Evolutionary conservation across 2,888 invertebrate genomes (phyloP).

Genomic region (Orchesella flavescens): DNA sequence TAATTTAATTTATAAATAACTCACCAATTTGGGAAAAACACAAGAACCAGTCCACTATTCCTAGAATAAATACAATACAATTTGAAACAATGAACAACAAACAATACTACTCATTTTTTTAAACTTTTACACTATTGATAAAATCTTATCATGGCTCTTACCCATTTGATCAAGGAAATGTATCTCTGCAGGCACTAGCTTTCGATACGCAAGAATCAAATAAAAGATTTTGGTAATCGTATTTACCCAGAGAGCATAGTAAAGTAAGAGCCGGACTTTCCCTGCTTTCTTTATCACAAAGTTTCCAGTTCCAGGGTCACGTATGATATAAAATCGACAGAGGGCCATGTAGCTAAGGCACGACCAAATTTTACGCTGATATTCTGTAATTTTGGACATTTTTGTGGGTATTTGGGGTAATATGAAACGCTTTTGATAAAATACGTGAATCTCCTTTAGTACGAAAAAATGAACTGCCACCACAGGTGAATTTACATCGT

Average conservation of each 20-base stretch:
- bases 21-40: conserved; percentile 57
- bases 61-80: too few species aligned
- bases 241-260: conserved; percentile 51
- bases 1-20: too few species aligned
- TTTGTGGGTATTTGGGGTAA: too few species aligned
- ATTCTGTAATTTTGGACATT: conserved; percentile 44
- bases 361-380: conserved; percentile 55
- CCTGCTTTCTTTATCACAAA: conserved; percentile 45
- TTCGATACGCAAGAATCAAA: conserved; percentile 50
- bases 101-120: too few species aligned
- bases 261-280: conserved; percentile 30
- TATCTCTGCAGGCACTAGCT: conserved; percentile 22
- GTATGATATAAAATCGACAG: conserved; percentile 45
- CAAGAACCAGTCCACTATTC: conserved; percentile 60
- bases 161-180: conserved; percentile 64
- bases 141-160: too few species aligned
- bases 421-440: too few species aligned
- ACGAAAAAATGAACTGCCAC: too few species aligned
- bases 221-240: conserved; percentile 43
- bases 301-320: conserved; percentile 17
- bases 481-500: too few species aligned
- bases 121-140: too few species aligned
- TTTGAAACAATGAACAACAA: too few species aligned
- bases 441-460: too few species aligned
- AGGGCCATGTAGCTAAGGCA: conserved; percentile 34